Base-by-base conservation (phyloP, 1,140 invertebrate genomes). In the Conopomorpha cramerella region DNA sequence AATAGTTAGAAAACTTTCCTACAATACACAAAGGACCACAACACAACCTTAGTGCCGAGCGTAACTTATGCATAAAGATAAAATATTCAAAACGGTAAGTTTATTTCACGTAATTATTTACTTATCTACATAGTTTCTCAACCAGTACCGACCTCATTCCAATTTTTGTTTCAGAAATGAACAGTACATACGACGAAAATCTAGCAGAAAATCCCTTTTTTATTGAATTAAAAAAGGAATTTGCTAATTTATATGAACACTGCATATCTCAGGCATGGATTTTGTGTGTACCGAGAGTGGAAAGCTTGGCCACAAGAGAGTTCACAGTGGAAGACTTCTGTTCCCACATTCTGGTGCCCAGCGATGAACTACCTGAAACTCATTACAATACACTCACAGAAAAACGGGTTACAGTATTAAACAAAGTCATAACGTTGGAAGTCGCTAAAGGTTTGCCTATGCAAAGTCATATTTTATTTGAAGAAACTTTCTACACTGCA, bases 401-500 rank as follows among this genome's bases (percentile, higher is more conserved):
- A 37, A 83, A 83, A 50, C 72, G 84, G 55, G 77, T 88, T 8
- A 78, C 65, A 38, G 62, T 88, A 3, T 58, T 62, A 13, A 84
- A 86, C 46, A 81, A 81, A 64, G 70, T 84, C 2, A 74, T 87
- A 10, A 83, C 80, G 4, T 41, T 86, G 3, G 80, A 86, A 49
- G 65, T 78, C 34, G 73, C 81, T 36, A 71, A 79, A 56, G 71
- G 40, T 51, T 54, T 59, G 63, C 80, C 74, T 8, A 36, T 77
- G 8, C 68, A 79, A 39, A 81, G 87, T 27, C 81, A 83, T 34
- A 83, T 92, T 50, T 64, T 93, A 6, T 94, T 93, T 78, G 87
- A 92, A 67, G 92, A 94, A 77, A 91, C 89, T 18, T 92, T 90
- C 63, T 92, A 92, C 58, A 88, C 86, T 11, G 81, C 84, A 40